Base-by-base conservation (phyloP, 2,797 vertebrate species). In the Tolypeutes matacus region DNA sequence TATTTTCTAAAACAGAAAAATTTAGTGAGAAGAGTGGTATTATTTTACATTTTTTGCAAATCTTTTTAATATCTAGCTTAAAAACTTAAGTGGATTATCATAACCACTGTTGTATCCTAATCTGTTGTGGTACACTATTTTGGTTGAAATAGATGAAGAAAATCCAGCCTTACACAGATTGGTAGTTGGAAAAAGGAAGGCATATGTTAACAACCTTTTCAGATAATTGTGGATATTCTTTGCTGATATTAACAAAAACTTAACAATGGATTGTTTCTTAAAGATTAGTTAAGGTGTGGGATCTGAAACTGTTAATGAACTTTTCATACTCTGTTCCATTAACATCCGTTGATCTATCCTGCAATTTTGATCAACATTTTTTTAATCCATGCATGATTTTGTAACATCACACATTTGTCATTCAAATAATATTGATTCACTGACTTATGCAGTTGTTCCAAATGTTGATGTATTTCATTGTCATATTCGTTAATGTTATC, bases 301-400 rank as follows among this genome's bases (percentile, higher is more conserved):
- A 73, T 34, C 36, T 73, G 34, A 81, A 87, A 36, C 6, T 34
- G 53, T 25, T 46, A 78, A 85, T 72, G 67, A 58, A 77, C 29
- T 46, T 31, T 89, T 89, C 17, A 31, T 53, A 34, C 53, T 56
- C 9, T 64, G 4, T 94, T 86, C 46, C 29, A 46, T 78, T 70
- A 83, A 84, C 83, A 70, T 87, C 8, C 18, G 17, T 6, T 53
- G 56, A 18, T 84, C 34, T 92, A 12, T n/a, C 29, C 82, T 87
- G 23, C 51, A 21, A 46, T 69, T 83, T 83, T 62, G 69, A 88
- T 36, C 27, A 18, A 27, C 29, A 70, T 15, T 84, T 89, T 89
- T 89, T 89, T 83, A 76, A 84, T 20, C 20, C 51, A 46, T 49
- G 10, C 4, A 21, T 58, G 78, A 39, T 85, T 95, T 92, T 89